Percentiles rank a stretch among this genome's conserved stretches.
Evolutionary conservation across 2,113 vertebrate species (phyloP).

Genomic region (Cariama cristata): DNA sequence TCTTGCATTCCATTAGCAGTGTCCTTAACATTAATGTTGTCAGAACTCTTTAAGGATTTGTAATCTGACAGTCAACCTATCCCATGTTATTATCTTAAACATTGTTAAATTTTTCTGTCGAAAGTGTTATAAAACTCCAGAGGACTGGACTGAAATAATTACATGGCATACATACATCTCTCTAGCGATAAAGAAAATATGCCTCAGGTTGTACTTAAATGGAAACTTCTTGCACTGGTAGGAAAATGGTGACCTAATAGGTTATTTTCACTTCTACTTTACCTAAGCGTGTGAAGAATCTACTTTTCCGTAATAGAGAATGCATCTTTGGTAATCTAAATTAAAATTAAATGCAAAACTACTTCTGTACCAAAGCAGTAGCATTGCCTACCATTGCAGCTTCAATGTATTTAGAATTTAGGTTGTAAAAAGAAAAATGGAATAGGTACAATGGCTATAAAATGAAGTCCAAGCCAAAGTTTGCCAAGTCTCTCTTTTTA

Average conservation of each 20-base stretch:
- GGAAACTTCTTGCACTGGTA: neutral
- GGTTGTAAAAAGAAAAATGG: neutral
- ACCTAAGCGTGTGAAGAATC: neutral
- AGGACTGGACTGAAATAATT: neutral
- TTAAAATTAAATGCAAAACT: neutral
- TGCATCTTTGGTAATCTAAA: neutral
- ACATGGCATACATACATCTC: neutral
- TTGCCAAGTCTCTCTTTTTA: neutral
- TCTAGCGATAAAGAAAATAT: neutral
- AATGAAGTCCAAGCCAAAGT: neutral
- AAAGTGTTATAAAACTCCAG: neutral
- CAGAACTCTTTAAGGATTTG: neutral
- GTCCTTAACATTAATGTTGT: neutral
- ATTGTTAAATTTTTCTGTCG: neutral
- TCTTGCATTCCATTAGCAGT: neutral
- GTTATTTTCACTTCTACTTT: neutral
- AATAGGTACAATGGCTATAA: neutral
- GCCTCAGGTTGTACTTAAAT: neutral
- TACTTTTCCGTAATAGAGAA: neutral
- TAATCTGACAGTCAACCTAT: neutral
- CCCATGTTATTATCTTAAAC: neutral
- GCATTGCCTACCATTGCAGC: neutral
- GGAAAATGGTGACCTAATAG: neutral
- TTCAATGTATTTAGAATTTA: neutral
- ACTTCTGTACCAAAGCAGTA: neutral